A percentile compares a stretch with the other conserved stretches of the same genome.
Conservation (phyloP, 1,140 invertebrate species). For the Solenopsis fugax region DNA sequence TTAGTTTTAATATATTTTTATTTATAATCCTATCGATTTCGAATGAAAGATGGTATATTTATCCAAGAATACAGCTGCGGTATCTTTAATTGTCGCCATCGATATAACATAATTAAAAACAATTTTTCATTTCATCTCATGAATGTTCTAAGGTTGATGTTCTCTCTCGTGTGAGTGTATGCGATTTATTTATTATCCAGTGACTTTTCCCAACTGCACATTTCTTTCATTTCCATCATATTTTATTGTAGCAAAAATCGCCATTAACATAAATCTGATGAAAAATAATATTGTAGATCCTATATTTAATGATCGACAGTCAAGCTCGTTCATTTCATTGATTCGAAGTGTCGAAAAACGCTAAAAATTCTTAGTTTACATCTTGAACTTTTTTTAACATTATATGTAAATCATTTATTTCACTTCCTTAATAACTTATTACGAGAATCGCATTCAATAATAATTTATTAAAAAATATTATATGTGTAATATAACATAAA, state of each 20-base stretch:
- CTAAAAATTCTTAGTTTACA: background rate
- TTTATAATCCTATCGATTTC: background rate
- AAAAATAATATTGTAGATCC: too few species aligned
- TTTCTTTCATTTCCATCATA: background rate
- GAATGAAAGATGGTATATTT: background rate
- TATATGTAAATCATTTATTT: background rate
- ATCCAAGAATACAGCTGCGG: background rate
- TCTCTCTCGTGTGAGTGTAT: background rate
- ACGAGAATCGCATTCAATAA: slow-evolving; percentile 63
- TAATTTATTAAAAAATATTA: slow-evolving; percentile 82
- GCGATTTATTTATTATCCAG: background rate
- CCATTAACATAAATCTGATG: too few species aligned
- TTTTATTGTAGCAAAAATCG: background rate
- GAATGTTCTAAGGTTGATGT: background rate
- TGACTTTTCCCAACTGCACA: background rate
- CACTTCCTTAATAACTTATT: slow-evolving; percentile 48
- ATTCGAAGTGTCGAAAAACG: too few species aligned
- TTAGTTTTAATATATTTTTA: background rate
- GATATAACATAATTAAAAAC: background rate
- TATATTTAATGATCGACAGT: too few species aligned
- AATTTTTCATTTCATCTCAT: background rate
- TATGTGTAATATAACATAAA: slow-evolving; percentile 61
- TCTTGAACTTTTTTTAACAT: too few species aligned
- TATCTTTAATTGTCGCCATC: background rate
- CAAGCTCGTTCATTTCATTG: too few species aligned